These are phyloP conservation scores for Hyposmocoma kahamanoa DNA, from an alignment of 1,140 invertebrate genomes.

Conservation along the genomic window DNA sequence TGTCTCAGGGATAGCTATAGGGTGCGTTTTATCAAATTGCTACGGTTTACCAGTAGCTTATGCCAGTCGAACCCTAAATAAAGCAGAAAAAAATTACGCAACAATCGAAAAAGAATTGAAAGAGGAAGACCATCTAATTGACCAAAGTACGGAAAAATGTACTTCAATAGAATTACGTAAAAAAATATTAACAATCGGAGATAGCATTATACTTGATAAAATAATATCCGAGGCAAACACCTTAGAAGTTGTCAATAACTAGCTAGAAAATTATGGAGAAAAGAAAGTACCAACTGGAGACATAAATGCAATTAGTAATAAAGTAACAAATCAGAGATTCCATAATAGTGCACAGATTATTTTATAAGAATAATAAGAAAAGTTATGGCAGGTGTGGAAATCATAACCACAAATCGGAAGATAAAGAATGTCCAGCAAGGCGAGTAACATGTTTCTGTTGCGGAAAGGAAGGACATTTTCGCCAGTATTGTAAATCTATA, in stretches of 20 bases:
- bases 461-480: slow-evolving; percentile 7
- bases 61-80: no score
- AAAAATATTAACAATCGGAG: slow-evolving; percentile 10
- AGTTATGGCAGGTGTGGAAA: slow-evolving; percentile 7
- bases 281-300: not conserved
- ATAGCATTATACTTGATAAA: slow-evolving; percentile 7
- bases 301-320: not conserved
- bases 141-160: slow-evolving; percentile 7
- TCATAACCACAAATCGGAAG: not conserved
- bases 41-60: no score
- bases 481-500: slow-evolving; percentile 5
- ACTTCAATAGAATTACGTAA: slow-evolving; percentile 6
- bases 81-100: no score
- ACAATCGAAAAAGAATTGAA: no score
- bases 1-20: not conserved
- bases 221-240: slow-evolving; percentile 8
- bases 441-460: slow-evolving; percentile 7
- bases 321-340: not conserved
- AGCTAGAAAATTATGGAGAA: slow-evolving; percentile 5
- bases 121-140: slow-evolving; percentile 5
- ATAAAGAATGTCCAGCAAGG: slow-evolving; percentile 1
- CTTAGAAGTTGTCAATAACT: slow-evolving; percentile 1
- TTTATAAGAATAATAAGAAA: not conserved
- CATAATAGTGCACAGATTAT: no score
- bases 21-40: no score